These are phyloP conservation scores for Acridotheres tristis DNA, from an alignment of 2,797 vertebrate genomes.

Conservation along the genomic window DNA sequence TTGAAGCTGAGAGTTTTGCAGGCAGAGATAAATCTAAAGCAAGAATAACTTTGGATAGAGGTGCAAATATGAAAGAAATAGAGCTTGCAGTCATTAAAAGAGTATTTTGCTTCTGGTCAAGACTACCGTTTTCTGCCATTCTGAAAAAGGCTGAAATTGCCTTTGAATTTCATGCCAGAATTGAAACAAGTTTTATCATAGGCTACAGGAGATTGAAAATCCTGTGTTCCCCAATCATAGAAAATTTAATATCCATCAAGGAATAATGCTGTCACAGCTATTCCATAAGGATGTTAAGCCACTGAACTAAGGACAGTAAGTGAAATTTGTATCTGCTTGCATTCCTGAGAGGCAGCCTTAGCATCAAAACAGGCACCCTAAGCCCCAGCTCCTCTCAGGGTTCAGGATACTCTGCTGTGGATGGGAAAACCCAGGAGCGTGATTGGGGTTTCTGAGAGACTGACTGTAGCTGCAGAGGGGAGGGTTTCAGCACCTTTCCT, in stretches of 20 bases:
- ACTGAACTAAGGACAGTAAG: not conserved
- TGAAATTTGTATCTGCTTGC: not conserved
- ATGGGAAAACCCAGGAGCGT: not conserved
- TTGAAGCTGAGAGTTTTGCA: not conserved
- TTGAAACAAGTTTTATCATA: not conserved
- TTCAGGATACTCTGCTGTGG: not conserved
- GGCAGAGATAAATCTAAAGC: not conserved
- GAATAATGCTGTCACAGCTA: not conserved
- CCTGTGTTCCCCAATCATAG: not conserved
- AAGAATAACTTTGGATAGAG: not conserved
- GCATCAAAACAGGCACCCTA: not conserved
- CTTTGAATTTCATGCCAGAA: not conserved
- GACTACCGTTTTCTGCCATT: not conserved
- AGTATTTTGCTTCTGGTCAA: not conserved
- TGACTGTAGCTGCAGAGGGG: accelerated
- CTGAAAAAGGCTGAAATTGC: not conserved
- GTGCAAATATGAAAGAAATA: not conserved
- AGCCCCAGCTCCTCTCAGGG: not conserved
- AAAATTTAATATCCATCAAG: not conserved
- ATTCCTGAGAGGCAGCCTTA: not conserved
- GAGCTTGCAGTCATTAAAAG: not conserved
- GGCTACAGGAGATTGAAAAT: not conserved
- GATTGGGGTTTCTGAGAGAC: not conserved
- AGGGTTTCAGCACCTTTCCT: not conserved
- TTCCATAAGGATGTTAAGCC: not conserved